Evolutionary conservation across 2,113 vertebrate genomes (phyloP).

Genomic region (Prinia subflava): DNA sequence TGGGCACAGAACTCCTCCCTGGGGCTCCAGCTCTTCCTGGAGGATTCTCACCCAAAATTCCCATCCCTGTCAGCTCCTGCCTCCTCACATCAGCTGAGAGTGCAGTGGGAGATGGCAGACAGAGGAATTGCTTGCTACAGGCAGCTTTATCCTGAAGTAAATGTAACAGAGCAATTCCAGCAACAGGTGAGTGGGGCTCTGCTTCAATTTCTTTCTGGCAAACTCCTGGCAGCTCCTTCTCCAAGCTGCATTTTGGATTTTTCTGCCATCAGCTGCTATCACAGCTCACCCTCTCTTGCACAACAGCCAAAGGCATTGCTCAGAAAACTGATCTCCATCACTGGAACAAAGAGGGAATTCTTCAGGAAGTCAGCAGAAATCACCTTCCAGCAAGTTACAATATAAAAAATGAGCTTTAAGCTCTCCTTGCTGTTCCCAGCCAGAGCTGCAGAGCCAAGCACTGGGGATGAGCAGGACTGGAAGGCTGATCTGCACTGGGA

Average conservation of each 20-base stretch:
- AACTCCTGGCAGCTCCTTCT: neutral
- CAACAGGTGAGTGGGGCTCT: neutral
- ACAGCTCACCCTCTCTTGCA: neutral
- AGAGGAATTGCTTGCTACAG: neutral
- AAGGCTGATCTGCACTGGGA: neutral
- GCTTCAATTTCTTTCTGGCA: neutral
- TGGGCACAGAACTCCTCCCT: neutral
- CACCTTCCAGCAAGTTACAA: neutral
- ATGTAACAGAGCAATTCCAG: neutral
- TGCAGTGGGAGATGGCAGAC: neutral
- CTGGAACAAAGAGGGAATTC: neutral
- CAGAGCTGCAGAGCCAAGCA: neutral
- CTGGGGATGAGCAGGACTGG: neutral
- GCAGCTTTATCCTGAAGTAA: neutral
- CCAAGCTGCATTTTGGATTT: neutral
- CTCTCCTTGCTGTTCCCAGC: neutral
- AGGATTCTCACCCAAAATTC: neutral
- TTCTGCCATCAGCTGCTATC: neutral
- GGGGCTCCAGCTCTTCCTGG: neutral
- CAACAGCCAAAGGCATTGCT: neutral
- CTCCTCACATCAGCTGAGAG: neutral
- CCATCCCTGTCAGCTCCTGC: neutral
- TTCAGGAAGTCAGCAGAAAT: neutral
- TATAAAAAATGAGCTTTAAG: neutral
- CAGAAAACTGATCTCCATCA: neutral